A percentile compares a stretch with the other conserved stretches of the same genome.
phyloP scores from a whole-genome alignment of 2,797 vertebrate genomes.

The Paramormyrops hopkinsi region DNA sequence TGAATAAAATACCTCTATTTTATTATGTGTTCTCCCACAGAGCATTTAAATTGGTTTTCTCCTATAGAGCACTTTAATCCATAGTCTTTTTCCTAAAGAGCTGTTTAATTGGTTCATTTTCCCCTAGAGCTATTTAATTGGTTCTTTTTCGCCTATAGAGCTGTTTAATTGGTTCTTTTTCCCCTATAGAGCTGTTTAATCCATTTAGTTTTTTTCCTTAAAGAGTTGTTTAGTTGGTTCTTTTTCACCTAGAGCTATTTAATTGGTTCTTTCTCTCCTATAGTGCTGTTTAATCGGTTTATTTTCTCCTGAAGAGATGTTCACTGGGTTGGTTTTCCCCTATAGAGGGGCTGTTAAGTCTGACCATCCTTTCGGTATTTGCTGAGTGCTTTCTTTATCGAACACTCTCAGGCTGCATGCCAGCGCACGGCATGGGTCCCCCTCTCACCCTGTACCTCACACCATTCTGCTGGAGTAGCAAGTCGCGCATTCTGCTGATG shows the following conservation, averaged over 20 bases:
- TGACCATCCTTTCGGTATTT: conserved; percentile 21
- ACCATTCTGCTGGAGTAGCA: conserved; percentile 13
- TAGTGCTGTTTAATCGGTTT: neutral
- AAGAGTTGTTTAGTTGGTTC: neutral
- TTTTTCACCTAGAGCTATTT: neutral
- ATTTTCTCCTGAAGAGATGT: neutral
- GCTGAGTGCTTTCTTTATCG: conserved; percentile 30
- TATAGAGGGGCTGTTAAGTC: neutral
- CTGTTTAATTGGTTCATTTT: neutral
- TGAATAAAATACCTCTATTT: neutral
- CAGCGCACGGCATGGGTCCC: conserved; percentile 20
- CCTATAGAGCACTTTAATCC: neutral
- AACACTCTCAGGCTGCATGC: conserved; percentile 20
- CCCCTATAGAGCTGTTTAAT: neutral
- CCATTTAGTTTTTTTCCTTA: neutral
- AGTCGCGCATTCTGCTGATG: conserved; percentile 17
- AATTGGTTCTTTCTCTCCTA: neutral
- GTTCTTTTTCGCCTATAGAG: neutral
- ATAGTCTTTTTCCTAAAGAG: neutral
- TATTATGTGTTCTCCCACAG: neutral
- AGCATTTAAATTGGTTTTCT: neutral
- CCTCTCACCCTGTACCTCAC: neutral
- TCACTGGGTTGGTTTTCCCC: neutral
- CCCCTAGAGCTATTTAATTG: neutral
- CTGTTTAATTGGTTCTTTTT: neutral